A percentile compares a stretch with the other conserved stretches of the same genome.
Conservation (phyloP, 1,140 invertebrate species). For the Heliothis virescens region DNA sequence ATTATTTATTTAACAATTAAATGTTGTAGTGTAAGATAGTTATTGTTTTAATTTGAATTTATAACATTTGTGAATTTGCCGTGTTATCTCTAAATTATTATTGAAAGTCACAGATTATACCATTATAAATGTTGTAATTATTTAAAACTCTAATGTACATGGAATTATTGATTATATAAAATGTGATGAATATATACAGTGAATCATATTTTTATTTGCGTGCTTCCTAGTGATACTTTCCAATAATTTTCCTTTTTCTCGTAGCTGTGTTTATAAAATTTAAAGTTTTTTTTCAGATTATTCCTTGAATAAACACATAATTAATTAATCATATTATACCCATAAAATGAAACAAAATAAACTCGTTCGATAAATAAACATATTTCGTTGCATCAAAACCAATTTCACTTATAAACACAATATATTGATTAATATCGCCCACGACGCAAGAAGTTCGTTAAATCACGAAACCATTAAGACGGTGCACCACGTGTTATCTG, state of each 20-base stretch:
- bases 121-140: constrained; percentile 62
- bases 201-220: constrained; percentile 44
- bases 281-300: not conserved
- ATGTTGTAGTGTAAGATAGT: constrained; percentile 21
- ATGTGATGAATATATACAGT: constrained; percentile 66
- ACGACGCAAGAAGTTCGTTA: constrained; percentile 27
- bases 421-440: constrained; percentile 32
- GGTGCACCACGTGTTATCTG: constrained; percentile 54
- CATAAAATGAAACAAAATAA: too few relatives aligned
- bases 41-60: constrained; percentile 4
- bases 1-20: constrained; percentile 29
- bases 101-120: constrained; percentile 50
- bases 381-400: too few relatives aligned
- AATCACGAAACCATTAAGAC: constrained; percentile 53
- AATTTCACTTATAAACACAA: not conserved
- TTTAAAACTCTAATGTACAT: constrained; percentile 59
- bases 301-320: not conserved
- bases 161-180: constrained; percentile 59
- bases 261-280: too few relatives aligned
- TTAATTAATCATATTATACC: not conserved
- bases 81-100: constrained; percentile 36
- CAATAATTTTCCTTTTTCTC: too few relatives aligned
- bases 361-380: too few relatives aligned
- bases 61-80: constrained; percentile 43
- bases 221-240: not conserved